Base-by-base conservation (phyloP, 2,888 invertebrate genomes). In the Lucinisca nassula region DNA sequence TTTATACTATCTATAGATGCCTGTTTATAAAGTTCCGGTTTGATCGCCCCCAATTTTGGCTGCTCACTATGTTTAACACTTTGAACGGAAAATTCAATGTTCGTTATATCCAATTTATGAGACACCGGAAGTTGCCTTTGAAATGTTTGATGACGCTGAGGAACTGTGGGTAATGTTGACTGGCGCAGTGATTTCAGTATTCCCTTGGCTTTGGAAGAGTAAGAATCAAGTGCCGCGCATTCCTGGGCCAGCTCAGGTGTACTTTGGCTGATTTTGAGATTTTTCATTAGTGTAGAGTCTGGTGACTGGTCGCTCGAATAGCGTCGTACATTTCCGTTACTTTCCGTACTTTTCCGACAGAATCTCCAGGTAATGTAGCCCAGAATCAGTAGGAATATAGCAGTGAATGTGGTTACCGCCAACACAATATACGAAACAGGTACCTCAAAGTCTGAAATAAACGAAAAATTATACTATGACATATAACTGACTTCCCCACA, bases 91-190 rank as follows among this genome's bases (percentile, higher is more conserved):
- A 98, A 98, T 96, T 98, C 98, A 87, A 98, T 98, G 81, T 98
- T 97, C 1, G 98, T 98, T 90, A 98, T 96, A 94, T 98, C 98
- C 89, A 98, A 97, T 21, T 98, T 97, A 95, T 98, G 98, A 0
- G 98, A 98, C 8, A 67, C 35, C 21, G 67, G 67, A 49, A 98
- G 97, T 96, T 98, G 98, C 0, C 98, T 97, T 95, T 98, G 98
- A 96, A 98, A 98, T 73, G 98, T 98, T 95, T 98, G 98, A 95
- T 98, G 98, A 37, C 98, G 97, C 70, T 98, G 98, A 8, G 98
- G 98, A 6, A 98, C 98, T 76, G 98, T 98, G 1, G 98, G 98
- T 38, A 98, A 96, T 0, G 98, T 98, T 0, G 98, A 98, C 96
- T 98, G 98, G 12, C 98, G 97, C 24, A 98, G 96, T n/a, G 98